These are phyloP conservation scores for Ennomos quercinarius DNA, from an alignment of 2,888 invertebrate genomes.

Conservation along the genomic window DNA sequence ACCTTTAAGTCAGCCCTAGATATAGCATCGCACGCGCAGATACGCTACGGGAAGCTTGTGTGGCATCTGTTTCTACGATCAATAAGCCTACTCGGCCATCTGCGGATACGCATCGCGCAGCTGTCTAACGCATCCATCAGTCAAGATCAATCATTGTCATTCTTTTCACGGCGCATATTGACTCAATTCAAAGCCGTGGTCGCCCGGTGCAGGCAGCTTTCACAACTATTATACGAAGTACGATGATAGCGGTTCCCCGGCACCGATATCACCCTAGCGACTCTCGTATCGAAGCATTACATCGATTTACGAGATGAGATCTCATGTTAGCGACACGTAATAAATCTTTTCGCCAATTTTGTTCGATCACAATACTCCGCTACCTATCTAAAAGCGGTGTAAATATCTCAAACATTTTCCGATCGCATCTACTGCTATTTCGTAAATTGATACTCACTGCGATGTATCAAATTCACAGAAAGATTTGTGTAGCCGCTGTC, in stretches of 20 bases:
- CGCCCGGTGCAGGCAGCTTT: slow-evolving; percentile 56
- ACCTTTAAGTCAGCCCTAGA: slow-evolving; percentile 49
- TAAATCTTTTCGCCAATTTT: slow-evolving; percentile 67
- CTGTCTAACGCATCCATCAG: slow-evolving; percentile 46
- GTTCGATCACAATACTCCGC: slow-evolving; percentile 52
- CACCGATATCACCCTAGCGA: slow-evolving; percentile 63
- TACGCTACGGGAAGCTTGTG: slow-evolving; percentile 25
- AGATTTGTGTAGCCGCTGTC: slow-evolving; percentile 32
- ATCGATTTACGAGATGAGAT: slow-evolving; percentile 72
- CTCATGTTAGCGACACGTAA: slow-evolving; percentile 60
- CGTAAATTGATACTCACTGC: slow-evolving; percentile 52
- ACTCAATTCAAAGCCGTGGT: slow-evolving; percentile 48
- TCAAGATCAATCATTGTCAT: slow-evolving; percentile 61
- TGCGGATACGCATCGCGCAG: slow-evolving; percentile 38
- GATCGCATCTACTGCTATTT: slow-evolving; percentile 47
- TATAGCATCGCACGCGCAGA: slow-evolving; percentile 37
- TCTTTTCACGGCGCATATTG: slow-evolving; percentile 51
- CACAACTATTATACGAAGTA: slow-evolving; percentile 63
- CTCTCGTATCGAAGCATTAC: slow-evolving; percentile 64
- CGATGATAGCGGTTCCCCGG: slow-evolving; percentile 55
- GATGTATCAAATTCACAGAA: slow-evolving; percentile 48
- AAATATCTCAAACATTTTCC: slow-evolving; percentile 51
- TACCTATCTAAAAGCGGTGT: slow-evolving; percentile 42
- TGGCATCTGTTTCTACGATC: slow-evolving; percentile 51
- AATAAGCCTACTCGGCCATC: slow-evolving; percentile 43